Evolutionary conservation across 2,888 invertebrate genomes (phyloP).

Genomic region (Acronicta alni): DNA sequence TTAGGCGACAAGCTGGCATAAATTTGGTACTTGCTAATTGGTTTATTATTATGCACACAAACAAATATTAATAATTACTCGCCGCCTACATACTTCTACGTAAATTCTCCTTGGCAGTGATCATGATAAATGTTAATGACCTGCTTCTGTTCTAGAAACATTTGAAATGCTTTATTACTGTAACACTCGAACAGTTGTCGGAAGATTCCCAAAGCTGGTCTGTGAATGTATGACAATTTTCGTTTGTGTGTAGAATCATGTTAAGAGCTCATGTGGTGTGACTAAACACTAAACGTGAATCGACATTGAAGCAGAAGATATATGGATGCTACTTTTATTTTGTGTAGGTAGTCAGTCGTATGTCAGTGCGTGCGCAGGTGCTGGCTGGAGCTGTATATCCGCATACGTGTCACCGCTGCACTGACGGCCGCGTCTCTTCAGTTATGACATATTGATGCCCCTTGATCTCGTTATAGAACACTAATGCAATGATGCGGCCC

Average conservation of each 20-base stretch:
- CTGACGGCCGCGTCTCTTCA: slow-evolving; percentile 37
- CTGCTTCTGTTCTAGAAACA: slow-evolving; percentile 73
- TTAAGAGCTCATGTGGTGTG: slow-evolving; percentile 30
- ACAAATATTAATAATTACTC: slow-evolving; percentile 55
- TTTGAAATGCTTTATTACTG: slow-evolving; percentile 62
- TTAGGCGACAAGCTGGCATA: slow-evolving; percentile 14
- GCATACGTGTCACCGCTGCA: slow-evolving; percentile 56
- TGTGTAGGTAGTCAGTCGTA: slow-evolving; percentile 61
- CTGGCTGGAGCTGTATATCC: slow-evolving; percentile 55
- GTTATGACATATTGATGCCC: slow-evolving; percentile 60
- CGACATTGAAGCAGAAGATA: slow-evolving; percentile 71
- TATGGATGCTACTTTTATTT: slow-evolving; percentile 65
- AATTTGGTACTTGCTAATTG: slow-evolving; percentile 50
- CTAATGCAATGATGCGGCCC: slow-evolving; percentile 50
- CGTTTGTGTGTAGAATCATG: slow-evolving; percentile 37
- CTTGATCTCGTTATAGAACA: slow-evolving; percentile 59
- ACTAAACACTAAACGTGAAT: slow-evolving; percentile 54
- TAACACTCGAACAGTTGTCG: slow-evolving; percentile 33
- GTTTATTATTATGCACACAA: slow-evolving; percentile 50
- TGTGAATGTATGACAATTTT: slow-evolving; percentile 33
- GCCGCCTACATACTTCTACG: slow-evolving; percentile 64
- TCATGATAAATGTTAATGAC: slow-evolving; percentile 80
- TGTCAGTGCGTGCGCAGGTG: slow-evolving; percentile 67
- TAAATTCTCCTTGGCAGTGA: slow-evolving; percentile 81
- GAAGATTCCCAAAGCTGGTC: slow-evolving; percentile 54